These are phyloP conservation scores for Acomys russatus DNA, from an alignment of 2,797 vertebrate species.

Conservation along the genomic window DNA sequence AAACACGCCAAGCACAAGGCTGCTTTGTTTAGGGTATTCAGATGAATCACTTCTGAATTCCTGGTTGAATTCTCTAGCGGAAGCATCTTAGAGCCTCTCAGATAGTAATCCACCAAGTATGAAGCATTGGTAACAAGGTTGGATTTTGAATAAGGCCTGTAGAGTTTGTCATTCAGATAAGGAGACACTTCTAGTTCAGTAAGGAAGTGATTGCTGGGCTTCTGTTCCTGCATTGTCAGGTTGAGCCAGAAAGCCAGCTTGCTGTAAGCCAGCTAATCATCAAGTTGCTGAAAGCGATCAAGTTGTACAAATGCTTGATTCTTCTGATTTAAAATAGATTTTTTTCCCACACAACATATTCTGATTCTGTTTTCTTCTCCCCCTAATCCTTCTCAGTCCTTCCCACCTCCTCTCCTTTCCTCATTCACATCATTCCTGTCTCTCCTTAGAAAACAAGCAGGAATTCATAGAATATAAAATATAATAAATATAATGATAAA, in stretches of 20 bases:
- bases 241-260: neutral
- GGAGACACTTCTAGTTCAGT: neutral
- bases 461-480: neutral
- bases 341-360: neutral
- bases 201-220: neutral
- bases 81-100: neutral
- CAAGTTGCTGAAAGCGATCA: neutral
- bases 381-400: too few species aligned
- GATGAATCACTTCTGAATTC: neutral
- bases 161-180: neutral
- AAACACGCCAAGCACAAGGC: neutral
- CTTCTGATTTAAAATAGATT: neutral
- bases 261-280: neutral
- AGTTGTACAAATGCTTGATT: neutral
- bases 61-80: neutral
- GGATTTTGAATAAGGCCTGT: neutral
- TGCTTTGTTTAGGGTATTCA: neutral
- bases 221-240: too few species aligned
- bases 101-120: rapidly evolving
- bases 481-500: neutral
- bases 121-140: neutral
- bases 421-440: neutral
- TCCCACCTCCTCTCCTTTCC: neutral
- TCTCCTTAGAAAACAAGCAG: neutral
- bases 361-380: neutral